A percentile compares a stretch with the other conserved stretches of the same genome.
Conservation (phyloP, 2,888 invertebrate species). For the Chalcosyrphus nemorum region DNA sequence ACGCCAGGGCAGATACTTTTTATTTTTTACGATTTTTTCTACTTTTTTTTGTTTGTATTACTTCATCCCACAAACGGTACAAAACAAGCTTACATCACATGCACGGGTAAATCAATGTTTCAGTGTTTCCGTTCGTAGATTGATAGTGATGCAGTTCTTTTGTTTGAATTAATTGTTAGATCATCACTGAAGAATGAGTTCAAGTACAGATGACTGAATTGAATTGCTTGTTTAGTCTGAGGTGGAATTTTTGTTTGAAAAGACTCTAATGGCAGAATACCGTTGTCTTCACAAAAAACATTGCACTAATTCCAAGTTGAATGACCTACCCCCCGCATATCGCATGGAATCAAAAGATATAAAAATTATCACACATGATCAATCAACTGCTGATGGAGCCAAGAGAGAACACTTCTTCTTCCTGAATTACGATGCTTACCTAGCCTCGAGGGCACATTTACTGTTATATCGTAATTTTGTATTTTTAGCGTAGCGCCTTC, state of each 20-base stretch:
- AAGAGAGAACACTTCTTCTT: constrained; percentile 11
- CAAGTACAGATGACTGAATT: constrained; percentile 9
- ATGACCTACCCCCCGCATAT: background rate
- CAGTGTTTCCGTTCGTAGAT: constrained; percentile 25
- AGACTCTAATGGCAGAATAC: background rate
- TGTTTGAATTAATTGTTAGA: constrained; percentile 32
- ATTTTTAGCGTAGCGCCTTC: background rate
- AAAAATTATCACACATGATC: constrained; percentile 8
- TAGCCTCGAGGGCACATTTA: constrained; percentile 1
- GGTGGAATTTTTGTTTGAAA: too few relatives aligned
- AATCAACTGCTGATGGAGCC: background rate
- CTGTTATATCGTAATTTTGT: constrained; percentile 15
- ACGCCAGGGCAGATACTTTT: background rate
- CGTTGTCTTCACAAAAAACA: background rate
- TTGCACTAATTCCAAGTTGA: constrained; percentile 11
- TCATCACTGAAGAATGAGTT: constrained; percentile 24
- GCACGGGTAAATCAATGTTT: constrained; percentile 26
- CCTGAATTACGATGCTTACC: background rate
- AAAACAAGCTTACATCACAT: constrained; percentile 17
- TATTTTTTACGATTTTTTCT: background rate
- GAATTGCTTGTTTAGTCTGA: background rate
- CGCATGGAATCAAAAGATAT: background rate
- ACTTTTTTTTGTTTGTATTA: background rate
- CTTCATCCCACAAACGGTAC: background rate
- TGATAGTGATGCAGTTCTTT: background rate